Percentiles rank a stretch among this genome's conserved stretches.
phyloP scores from a whole-genome alignment of 2,113 vertebrate species.

The Festucalex cinctus region DNA sequence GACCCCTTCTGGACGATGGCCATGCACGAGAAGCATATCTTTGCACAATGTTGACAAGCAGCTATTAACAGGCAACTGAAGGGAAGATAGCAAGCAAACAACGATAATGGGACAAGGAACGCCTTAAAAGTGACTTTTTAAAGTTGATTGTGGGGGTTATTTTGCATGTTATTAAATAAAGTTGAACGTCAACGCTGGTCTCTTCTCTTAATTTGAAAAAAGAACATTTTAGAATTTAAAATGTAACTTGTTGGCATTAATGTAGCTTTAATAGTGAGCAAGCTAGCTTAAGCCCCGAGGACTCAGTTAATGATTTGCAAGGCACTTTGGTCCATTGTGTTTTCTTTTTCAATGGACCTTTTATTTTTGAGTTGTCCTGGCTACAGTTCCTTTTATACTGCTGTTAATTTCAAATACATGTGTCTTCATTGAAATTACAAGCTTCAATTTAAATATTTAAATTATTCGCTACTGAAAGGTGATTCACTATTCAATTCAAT shows the following conservation, averaged over 20 bases:
- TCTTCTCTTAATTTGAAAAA: conserved; percentile 9
- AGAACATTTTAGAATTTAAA: neutral
- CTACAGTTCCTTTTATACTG: neutral
- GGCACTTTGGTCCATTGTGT: conserved; percentile 10
- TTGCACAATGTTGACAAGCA: conserved; percentile 70
- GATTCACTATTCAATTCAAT: too few relatives aligned
- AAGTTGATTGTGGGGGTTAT: neutral
- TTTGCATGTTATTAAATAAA: conserved; percentile 42
- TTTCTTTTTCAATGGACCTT: conserved; percentile 12
- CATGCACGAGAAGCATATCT: conserved; percentile 64
- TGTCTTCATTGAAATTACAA: neutral
- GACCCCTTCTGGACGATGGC: conserved; percentile 58
- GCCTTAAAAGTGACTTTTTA: neutral
- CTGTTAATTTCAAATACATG: neutral
- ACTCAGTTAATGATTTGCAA: conserved; percentile 29
- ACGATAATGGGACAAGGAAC: conserved; percentile 54
- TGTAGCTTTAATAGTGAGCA: neutral
- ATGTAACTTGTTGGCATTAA: neutral
- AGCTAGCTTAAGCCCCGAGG: neutral
- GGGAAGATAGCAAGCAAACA: conserved; percentile 56
- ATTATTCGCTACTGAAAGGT: too few relatives aligned
- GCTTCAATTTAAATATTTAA: too few relatives aligned
- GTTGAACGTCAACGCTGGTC: conserved; percentile 15
- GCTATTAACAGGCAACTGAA: conserved; percentile 65
- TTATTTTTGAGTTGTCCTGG: conserved; percentile 9